Evolutionary conservation across 2,888 invertebrate species (phyloP).

Genomic region (Melitaea athalia): DNA sequence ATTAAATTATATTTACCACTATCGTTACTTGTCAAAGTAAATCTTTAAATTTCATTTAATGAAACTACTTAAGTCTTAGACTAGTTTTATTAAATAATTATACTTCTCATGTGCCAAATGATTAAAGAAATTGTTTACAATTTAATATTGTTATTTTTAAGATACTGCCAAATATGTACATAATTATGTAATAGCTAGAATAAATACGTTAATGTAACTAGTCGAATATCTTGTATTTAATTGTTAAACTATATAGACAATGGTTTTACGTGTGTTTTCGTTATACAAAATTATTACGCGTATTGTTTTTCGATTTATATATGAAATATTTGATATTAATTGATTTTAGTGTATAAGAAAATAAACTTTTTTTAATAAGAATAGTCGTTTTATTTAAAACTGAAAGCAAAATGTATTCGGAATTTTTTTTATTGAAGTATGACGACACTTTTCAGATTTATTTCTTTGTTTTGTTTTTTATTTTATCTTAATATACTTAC

Average conservation of each 20-base stretch:
- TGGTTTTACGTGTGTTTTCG: background rate
- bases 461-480: too few relatives aligned
- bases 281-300: background rate
- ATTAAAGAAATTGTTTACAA: conserved; percentile 13
- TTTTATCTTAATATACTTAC: too few relatives aligned
- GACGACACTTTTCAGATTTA: too few relatives aligned
- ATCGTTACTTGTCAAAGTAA: background rate
- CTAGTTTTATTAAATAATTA: background rate
- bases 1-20: too few relatives aligned
- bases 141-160: conserved; percentile 18
- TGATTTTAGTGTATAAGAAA: too few relatives aligned
- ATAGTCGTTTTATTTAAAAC: too few relatives aligned
- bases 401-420: too few relatives aligned
- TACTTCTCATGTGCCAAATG: conserved; percentile 23
- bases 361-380: too few relatives aligned
- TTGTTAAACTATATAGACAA: conserved; percentile 3
- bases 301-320: too few relatives aligned
- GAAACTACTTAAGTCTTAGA: background rate
- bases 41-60: background rate
- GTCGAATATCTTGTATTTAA: conserved; percentile 17
- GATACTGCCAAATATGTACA: conserved; percentile 36
- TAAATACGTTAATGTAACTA: conserved; percentile 19
- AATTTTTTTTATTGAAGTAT: too few relatives aligned
- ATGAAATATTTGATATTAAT: too few relatives aligned
- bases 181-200: conserved; percentile 14